phyloP scores from a whole-genome alignment of 2,888 invertebrate genomes.

The Andrena dorsata region DNA sequence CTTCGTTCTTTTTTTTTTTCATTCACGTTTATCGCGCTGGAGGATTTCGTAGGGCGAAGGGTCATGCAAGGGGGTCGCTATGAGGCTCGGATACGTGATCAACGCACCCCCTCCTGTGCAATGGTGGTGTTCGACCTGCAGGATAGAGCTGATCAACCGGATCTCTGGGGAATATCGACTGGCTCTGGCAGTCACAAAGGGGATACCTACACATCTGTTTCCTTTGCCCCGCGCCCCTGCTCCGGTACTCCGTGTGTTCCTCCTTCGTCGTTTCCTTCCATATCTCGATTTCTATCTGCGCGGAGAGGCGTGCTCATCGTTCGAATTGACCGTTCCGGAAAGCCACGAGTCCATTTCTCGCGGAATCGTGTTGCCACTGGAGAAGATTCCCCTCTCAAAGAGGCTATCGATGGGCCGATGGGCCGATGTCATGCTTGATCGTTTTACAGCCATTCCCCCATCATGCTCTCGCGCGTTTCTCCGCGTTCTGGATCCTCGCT shows the following conservation, averaged over 20 bases:
- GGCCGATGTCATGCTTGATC: slow-evolving; percentile 24
- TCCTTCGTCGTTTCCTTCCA: slow-evolving; percentile 42
- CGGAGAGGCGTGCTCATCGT: slow-evolving; percentile 29
- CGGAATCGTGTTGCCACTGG: slow-evolving; percentile 63
- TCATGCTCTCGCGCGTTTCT: neutral
- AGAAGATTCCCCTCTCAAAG: slow-evolving; percentile 53
- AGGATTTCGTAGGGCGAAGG: slow-evolving; percentile 23
- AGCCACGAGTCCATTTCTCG: slow-evolving; percentile 53
- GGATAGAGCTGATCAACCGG: slow-evolving; percentile 66
- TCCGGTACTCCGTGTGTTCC: neutral
- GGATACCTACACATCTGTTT: slow-evolving; percentile 61
- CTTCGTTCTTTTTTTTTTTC: slow-evolving; percentile 11
- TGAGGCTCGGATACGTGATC: slow-evolving; percentile 13
- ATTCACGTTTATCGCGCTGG: slow-evolving; percentile 37
- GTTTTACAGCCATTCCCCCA: slow-evolving; percentile 8
- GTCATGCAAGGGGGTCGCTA: slow-evolving; percentile 4
- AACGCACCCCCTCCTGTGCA: slow-evolving; percentile 38
- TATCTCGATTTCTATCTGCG: slow-evolving; percentile 60
- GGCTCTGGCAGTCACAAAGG: slow-evolving; percentile 63
- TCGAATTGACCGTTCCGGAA: slow-evolving; percentile 59
- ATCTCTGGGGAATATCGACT: slow-evolving; percentile 69
- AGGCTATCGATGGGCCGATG: slow-evolving; percentile 29
- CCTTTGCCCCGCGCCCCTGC: slow-evolving; percentile 25
- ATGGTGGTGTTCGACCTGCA: slow-evolving; percentile 38
- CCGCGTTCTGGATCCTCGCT: neutral